Conservation (phyloP, 2,888 invertebrate genomes). For the Limenitis camilla region DNA sequence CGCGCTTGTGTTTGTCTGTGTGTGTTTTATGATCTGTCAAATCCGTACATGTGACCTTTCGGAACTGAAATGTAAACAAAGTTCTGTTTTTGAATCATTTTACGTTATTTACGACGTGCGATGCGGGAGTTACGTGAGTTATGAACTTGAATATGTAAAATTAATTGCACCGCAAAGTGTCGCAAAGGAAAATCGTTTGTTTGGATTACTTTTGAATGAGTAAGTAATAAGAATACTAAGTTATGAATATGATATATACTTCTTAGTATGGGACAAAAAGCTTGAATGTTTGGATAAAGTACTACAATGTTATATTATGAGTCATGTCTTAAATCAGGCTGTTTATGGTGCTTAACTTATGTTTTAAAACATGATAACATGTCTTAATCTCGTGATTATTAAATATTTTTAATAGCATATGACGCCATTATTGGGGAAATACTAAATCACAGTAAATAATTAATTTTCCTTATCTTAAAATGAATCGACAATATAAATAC, state of each 20-base stretch:
- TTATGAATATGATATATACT: slow-evolving; percentile 18
- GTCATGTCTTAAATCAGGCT: slow-evolving; percentile 10
- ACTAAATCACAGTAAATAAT: too few species aligned
- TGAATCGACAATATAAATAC: too few species aligned
- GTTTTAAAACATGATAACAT: too few species aligned
- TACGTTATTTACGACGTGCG: slow-evolving; percentile 57
- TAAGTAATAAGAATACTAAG: slow-evolving; percentile 48
- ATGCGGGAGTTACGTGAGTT: slow-evolving; percentile 56
- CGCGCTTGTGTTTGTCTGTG: slow-evolving; percentile 63
- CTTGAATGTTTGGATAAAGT: neutral
- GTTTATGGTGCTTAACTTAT: too few species aligned
- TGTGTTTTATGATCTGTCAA: slow-evolving; percentile 62
- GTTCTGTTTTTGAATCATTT: slow-evolving; percentile 49
- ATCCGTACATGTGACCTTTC: slow-evolving; percentile 71
- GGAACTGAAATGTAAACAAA: slow-evolving; percentile 71
- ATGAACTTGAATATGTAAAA: slow-evolving; percentile 65
- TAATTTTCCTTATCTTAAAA: too few species aligned
- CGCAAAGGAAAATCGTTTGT: slow-evolving; percentile 37
- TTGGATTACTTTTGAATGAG: slow-evolving; percentile 65
- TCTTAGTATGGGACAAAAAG: slow-evolving; percentile 10
- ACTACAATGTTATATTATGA: slow-evolving; percentile 5
- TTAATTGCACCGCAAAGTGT: slow-evolving; percentile 60
- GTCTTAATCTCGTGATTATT: neutral
- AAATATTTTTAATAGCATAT: too few species aligned
- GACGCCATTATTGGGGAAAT: too few species aligned